These are phyloP conservation scores for Parthenolecanium corni DNA, from an alignment of 2,888 invertebrate genomes.

Conservation along the genomic window DNA sequence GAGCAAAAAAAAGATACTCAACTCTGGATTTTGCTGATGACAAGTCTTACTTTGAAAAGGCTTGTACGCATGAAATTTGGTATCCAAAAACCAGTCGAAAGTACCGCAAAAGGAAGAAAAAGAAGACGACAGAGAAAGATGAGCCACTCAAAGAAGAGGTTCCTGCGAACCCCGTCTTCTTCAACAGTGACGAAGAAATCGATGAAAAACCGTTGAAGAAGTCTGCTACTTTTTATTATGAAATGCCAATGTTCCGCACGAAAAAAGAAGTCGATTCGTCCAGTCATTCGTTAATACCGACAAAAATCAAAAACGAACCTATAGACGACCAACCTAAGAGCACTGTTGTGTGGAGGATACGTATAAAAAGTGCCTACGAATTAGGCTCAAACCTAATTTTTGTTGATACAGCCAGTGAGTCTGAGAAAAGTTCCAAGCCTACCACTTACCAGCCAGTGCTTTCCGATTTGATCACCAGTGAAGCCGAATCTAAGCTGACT, in stretches of 20 bases:
- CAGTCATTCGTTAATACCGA: no score
- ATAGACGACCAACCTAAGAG: neutral
- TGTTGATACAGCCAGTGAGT: neutral
- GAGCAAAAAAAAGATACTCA: neutral
- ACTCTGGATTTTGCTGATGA: neutral
- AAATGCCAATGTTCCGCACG: neutral
- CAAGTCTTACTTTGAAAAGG: neutral
- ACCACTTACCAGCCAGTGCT: no score
- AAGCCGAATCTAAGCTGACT: neutral
- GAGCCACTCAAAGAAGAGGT: neutral
- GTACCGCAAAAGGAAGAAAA: neutral
- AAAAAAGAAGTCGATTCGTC: neutral
- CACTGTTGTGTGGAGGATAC: neutral
- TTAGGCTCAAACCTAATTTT: slow-evolving; percentile 3
- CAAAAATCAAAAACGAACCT: neutral
- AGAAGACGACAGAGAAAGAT: neutral
- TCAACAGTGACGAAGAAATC: neutral
- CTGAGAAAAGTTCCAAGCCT: no score
- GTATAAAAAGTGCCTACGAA: slow-evolving; percentile 1
- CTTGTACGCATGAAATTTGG: neutral
- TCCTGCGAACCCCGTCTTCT: neutral
- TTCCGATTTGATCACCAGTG: neutral
- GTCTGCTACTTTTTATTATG: neutral
- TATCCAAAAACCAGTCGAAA: neutral
- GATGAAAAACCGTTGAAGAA: neutral